Evolutionary conservation across 2,888 invertebrate genomes (phyloP).

Genomic region (Melieria crassipennis): DNA sequence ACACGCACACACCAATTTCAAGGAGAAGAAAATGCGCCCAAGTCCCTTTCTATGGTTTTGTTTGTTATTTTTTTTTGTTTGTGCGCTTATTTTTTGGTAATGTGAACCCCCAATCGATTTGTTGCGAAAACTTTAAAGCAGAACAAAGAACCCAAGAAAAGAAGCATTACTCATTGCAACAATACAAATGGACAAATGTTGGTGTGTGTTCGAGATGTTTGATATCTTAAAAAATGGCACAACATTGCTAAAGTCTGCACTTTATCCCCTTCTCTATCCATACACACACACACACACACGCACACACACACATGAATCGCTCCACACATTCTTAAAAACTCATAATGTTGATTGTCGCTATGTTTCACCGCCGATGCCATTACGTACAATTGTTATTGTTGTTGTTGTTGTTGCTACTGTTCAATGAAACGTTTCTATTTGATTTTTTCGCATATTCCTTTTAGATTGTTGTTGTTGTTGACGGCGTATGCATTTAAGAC

Average conservation of each 20-base stretch:
- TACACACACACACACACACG: not conserved
- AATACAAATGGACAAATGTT: slow-evolving; percentile 48
- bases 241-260: slow-evolving; percentile 22
- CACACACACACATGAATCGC: not conserved
- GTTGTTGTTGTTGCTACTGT: slow-evolving; percentile 17
- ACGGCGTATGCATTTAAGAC: slow-evolving; percentile 51
- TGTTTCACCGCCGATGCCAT: not conserved
- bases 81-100: slow-evolving; percentile 45
- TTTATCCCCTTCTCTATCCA: not conserved
- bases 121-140: slow-evolving; percentile 25
- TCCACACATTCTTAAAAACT: slow-evolving; percentile 35
- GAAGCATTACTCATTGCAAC: not conserved
- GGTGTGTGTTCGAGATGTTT: slow-evolving; percentile 45
- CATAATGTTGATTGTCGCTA: slow-evolving; percentile 40
- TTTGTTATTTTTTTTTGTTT: slow-evolving; percentile 9
- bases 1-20: not conserved
- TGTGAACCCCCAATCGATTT: slow-evolving; percentile 54
- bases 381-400: not conserved
- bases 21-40: not conserved
- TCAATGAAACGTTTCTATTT: slow-evolving; percentile 29
- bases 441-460: slow-evolving; percentile 30
- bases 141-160: slow-evolving; percentile 28
- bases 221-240: slow-evolving; percentile 47
- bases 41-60: slow-evolving; percentile 6
- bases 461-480: not conserved